Evolutionary conservation across 2,113 vertebrate species (phyloP).

Genomic region (Catharus fuscescens): DNA sequence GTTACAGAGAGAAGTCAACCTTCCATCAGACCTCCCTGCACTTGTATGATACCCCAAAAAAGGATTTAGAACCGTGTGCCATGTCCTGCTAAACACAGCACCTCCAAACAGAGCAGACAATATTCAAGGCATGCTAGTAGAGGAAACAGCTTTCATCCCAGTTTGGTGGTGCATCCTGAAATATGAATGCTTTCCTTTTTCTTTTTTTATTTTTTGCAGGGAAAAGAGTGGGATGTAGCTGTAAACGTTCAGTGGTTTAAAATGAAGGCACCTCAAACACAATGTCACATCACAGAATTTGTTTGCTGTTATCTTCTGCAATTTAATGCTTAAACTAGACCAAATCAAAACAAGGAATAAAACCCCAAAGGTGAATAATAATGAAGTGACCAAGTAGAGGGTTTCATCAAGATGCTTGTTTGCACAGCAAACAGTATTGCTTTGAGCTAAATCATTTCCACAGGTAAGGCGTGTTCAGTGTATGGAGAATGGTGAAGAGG

Average conservation of each 20-base stretch:
- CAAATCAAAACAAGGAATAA: neutral
- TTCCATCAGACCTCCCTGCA: neutral
- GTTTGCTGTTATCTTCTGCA: neutral
- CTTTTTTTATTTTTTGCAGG: neutral
- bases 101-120: neutral
- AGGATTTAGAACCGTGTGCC: neutral
- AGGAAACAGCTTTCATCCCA: neutral
- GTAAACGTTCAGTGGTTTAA: neutral
- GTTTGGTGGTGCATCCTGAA: neutral
- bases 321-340: neutral
- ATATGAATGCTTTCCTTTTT: neutral
- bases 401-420: neutral
- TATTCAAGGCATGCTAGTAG: neutral
- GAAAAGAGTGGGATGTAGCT: neutral
- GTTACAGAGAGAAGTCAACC: neutral
- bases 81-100: neutral
- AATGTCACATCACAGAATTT: neutral
- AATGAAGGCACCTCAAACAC: neutral
- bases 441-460: neutral
- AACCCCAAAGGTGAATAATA: neutral
- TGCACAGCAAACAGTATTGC: conserved; percentile 2
- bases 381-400: neutral
- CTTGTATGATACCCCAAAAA: neutral
- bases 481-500: neutral
- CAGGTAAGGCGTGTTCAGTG: neutral